Evolutionary conservation across 2,113 vertebrate species (phyloP).

Genomic region (Falco punctatus): DNA sequence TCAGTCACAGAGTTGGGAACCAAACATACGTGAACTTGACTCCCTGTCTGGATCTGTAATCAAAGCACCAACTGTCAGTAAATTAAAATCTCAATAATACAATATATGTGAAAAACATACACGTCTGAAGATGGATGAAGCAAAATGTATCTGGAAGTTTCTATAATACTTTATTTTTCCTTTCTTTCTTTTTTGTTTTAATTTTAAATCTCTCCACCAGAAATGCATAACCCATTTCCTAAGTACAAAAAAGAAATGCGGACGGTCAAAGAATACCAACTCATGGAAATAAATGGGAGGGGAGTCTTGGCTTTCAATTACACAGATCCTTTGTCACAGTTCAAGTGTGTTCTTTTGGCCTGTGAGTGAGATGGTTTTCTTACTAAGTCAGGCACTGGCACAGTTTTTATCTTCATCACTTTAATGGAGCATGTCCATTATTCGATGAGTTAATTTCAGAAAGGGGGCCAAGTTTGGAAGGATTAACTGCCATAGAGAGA

Average conservation of each 20-base stretch:
- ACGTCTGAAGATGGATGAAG: neutral
- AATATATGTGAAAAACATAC: neutral
- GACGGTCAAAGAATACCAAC: constrained; percentile 12
- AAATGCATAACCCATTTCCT: neutral
- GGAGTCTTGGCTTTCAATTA: constrained; percentile 41
- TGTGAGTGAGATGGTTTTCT: constrained; percentile 13
- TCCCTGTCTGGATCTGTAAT: constrained; percentile 1
- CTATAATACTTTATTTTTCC: neutral
- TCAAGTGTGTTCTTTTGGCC: constrained; percentile 59
- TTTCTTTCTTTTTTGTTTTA: neutral
- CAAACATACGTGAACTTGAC: neutral
- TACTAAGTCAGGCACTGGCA: constrained; percentile 59
- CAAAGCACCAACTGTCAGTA: constrained; percentile 2
- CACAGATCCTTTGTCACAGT: constrained; percentile 44
- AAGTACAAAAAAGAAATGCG: neutral
- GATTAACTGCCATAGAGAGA: constrained; percentile 55
- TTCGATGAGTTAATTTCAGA: constrained; percentile 67
- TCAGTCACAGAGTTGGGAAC: neutral
- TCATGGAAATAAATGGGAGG: neutral
- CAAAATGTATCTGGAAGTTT: neutral
- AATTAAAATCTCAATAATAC: neutral
- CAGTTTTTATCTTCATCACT: constrained; percentile 65
- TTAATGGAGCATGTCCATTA: constrained; percentile 67
- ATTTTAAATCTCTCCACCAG: neutral
- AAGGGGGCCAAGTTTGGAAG: constrained; percentile 52